These are phyloP conservation scores for Nannoperca australis DNA, from an alignment of 2,797 vertebrate genomes.

Conservation along the genomic window DNA sequence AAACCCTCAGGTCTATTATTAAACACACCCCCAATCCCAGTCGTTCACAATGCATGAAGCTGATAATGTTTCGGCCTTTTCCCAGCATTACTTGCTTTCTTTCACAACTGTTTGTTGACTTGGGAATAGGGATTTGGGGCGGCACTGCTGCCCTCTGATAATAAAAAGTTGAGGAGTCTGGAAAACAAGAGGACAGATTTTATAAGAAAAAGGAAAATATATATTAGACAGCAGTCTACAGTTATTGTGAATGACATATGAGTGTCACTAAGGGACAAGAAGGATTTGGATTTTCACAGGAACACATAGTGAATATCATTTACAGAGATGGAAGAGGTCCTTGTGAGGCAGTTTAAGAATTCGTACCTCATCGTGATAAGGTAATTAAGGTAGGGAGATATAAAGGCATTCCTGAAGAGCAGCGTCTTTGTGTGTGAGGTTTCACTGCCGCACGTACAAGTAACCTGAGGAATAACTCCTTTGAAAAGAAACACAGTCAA, in stretches of 20 bases:
- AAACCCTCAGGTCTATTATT: constrained; percentile 48
- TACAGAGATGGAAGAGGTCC: not conserved
- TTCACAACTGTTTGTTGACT: constrained; percentile 36
- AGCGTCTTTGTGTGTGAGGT: not conserved
- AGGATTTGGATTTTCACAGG: not conserved
- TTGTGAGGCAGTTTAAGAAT: not conserved
- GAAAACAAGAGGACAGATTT: constrained; percentile 15
- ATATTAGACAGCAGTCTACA: not conserved
- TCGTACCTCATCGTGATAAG: not conserved
- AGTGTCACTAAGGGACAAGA: not conserved
- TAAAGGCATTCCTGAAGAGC: not conserved
- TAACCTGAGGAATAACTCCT: not conserved
- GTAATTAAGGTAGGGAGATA: too few relatives aligned
- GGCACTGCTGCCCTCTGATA: not conserved
- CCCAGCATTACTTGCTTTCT: constrained; percentile 19
- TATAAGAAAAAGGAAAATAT: not conserved
- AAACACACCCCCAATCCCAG: constrained; percentile 33
- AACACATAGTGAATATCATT: not conserved
- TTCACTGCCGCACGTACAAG: not conserved
- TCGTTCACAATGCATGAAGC: constrained; percentile 53
- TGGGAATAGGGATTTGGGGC: constrained; percentile 12
- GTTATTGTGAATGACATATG: not conserved
- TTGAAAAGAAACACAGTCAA: too few relatives aligned
- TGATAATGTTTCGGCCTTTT: constrained; percentile 29
- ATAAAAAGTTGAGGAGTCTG: constrained; percentile 22